A percentile compares a stretch with the other conserved stretches of the same genome.
These are phyloP conservation scores for Pachydiplax longipennis DNA, from an alignment of 2,888 invertebrate species.

Conservation along the genomic window DNA sequence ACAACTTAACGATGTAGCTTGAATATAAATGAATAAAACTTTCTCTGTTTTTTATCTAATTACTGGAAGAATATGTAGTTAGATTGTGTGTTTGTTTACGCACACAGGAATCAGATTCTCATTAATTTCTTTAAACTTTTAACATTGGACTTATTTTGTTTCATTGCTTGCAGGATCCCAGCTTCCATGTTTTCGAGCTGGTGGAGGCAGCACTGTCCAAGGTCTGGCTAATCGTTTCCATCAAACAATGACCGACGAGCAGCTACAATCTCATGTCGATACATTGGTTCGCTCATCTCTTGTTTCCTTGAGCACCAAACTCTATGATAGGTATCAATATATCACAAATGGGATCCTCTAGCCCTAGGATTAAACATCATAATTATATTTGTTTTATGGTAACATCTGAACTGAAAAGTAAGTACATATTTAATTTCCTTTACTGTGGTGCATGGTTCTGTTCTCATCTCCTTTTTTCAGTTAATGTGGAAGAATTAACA, in stretches of 20 bases:
- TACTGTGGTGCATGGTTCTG: background rate
- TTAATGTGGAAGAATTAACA: background rate
- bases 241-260: slow-evolving; percentile 91
- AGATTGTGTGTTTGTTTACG: too few relatives aligned
- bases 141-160: background rate
- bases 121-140: too few relatives aligned
- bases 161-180: slow-evolving; percentile 77
- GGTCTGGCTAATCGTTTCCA: slow-evolving; percentile 95
- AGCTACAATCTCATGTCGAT: slow-evolving; percentile 90
- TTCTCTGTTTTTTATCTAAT: too few relatives aligned
- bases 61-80: too few relatives aligned
- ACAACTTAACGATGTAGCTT: too few relatives aligned
- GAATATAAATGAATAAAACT: too few relatives aligned
- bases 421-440: background rate
- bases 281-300: slow-evolving; percentile 93
- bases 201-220: slow-evolving; percentile 82
- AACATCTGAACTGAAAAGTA: slow-evolving; percentile 1
- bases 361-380: background rate
- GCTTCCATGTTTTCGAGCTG: slow-evolving; percentile 94
- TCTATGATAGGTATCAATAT: slow-evolving; percentile 99
- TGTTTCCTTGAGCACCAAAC: slow-evolving; percentile 94
- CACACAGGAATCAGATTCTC: too few relatives aligned
- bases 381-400: slow-evolving; percentile 22
- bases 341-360: slow-evolving; percentile 94
- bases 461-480: background rate